Evolutionary conservation across 2,113 vertebrate species (phyloP).

Genomic region (Sclerurus mexicanus): DNA sequence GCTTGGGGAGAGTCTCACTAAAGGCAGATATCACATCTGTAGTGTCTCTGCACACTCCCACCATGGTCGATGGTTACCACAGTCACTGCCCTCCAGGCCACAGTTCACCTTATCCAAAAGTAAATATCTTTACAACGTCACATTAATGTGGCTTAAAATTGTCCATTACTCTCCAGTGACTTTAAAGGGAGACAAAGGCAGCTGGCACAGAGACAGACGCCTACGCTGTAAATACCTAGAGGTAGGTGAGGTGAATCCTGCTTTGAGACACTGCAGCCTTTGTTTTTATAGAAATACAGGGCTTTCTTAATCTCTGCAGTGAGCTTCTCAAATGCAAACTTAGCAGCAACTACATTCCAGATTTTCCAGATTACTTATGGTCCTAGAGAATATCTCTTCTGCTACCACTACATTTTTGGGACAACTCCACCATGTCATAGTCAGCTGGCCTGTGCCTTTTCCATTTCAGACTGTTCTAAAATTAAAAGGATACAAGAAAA

Average conservation of each 20-base stretch:
- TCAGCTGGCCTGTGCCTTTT: not conserved
- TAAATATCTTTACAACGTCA: not conserved
- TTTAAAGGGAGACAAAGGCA: not conserved
- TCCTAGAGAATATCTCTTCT: not conserved
- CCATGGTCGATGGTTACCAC: fast-evolving
- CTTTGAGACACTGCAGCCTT: not conserved
- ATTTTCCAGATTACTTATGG: not conserved
- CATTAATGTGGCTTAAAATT: not conserved
- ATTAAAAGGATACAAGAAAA: not conserved
- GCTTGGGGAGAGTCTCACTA: fast-evolving
- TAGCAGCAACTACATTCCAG: not conserved
- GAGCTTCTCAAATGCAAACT: not conserved
- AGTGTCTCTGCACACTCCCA: not conserved
- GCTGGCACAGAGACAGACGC: not conserved
- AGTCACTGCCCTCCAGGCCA: not conserved
- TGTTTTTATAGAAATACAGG: not conserved
- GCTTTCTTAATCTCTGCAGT: not conserved
- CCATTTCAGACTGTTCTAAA: not conserved
- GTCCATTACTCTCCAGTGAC: not conserved
- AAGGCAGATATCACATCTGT: not conserved
- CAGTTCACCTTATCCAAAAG: not conserved
- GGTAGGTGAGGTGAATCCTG: not conserved
- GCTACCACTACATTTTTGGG: not conserved
- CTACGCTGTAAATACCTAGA: fast-evolving
- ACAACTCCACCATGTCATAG: not conserved